Base-by-base conservation (phyloP, 2,113 vertebrate species). In the Ceyx melanurus region DNA sequence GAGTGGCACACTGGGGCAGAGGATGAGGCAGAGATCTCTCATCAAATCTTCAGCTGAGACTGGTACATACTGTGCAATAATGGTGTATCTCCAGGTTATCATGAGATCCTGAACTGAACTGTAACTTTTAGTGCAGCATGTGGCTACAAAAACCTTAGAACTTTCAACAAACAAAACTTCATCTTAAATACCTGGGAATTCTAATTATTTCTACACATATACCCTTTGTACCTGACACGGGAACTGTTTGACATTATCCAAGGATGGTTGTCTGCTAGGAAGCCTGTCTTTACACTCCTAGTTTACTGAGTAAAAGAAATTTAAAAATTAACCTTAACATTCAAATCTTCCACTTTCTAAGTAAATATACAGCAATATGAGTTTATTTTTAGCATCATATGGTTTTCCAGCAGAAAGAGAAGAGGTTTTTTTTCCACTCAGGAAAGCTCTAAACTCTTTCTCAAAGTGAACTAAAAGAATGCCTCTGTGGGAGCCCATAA, bases 1-100 rank as follows among this genome's bases (percentile, higher is more conserved):
- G 18, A 79, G 11, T 0, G 15, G 5, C 64, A 56, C 65, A 33
- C 2, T 1, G 1, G 37, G 22, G 19, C 53, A 66, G 37, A 8
- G 51, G 5, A 62, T 29, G 29, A 46, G 28, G 13, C 16, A 42
- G 31, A 20, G 40, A 25, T 5, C 50, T 23, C 56, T 31, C 82
- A 76, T 45, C 50, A 82, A 35, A 37, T 16, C 61, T 54, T 60
- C 48, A 57, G 1, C 23, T 42, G 60, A 26, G 12, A 43, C 37
- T 50, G 23, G 48, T 67, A 15, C 0, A 1, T 45, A 4, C 7
- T 25, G 5, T 11, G 18, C 43, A 57, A 28, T 29, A 46, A 58
- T 14, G 37, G 18, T 1, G 0, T 15, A n/a, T 57, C 45, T 61
- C 22, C 45, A 48, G 37, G 13, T 42, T 75, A 19, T 51, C 15